A percentile compares a stretch with the other conserved stretches of the same genome.
Evolutionary conservation across 2,888 invertebrate genomes (phyloP).

Genomic region (Troglohyphantes excavatus): DNA sequence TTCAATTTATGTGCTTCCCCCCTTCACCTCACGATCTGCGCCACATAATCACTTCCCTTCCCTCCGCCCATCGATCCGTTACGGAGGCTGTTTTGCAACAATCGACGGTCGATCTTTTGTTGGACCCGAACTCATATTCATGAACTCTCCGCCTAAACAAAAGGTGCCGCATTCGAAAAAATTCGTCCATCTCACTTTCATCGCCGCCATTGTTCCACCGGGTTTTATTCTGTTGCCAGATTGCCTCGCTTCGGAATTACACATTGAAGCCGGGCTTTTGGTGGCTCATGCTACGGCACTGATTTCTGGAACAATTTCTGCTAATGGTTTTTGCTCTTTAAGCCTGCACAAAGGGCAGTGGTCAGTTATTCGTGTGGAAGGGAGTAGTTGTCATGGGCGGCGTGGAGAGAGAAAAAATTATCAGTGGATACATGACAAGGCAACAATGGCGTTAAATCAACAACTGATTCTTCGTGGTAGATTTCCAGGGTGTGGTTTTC

Average conservation of each 20-base stretch:
- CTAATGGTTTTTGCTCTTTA: not conserved
- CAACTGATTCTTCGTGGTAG: not conserved
- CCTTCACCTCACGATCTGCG: slow-evolving; percentile 7
- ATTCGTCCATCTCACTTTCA: slow-evolving; percentile 67
- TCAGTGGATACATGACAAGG: not conserved
- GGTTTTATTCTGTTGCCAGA: slow-evolving; percentile 37
- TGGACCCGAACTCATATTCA: slow-evolving; percentile 49
- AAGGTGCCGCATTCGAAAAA: slow-evolving; percentile 41
- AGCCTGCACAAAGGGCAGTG: not conserved
- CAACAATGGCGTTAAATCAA: slow-evolving; percentile 30
- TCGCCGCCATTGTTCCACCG: slow-evolving; percentile 28
- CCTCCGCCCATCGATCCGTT: slow-evolving; percentile 65
- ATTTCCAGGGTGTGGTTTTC: slow-evolving; percentile 35
- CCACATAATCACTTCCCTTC: slow-evolving; percentile 60
- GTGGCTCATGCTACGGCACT: slow-evolving; percentile 14
- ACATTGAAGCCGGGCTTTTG: not conserved
- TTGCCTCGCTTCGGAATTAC: slow-evolving; percentile 21
- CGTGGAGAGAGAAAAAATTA: not conserved
- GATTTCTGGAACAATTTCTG: not conserved
- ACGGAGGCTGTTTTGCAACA: slow-evolving; percentile 57
- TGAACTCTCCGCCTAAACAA: slow-evolving; percentile 29
- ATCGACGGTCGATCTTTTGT: slow-evolving; percentile 52
- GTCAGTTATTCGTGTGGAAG: not conserved
- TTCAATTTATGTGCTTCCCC: slow-evolving; percentile 40
- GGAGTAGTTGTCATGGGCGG: slow-evolving; percentile 9